Conservation (phyloP, 2,888 invertebrate genomes). For the Drosophila neotestacea region DNA sequence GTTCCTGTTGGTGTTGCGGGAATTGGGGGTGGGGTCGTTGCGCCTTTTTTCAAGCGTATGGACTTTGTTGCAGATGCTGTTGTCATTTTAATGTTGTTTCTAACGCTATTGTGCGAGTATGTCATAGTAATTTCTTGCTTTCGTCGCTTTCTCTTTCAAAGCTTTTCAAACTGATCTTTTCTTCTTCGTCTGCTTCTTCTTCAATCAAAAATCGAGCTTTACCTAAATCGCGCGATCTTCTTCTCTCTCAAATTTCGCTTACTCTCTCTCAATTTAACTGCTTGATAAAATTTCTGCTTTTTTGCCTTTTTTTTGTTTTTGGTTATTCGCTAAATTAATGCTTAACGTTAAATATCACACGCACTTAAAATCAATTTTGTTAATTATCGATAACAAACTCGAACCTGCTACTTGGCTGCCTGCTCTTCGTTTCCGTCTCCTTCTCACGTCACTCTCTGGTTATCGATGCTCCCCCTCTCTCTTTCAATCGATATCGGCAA, state of each 20-base stretch:
- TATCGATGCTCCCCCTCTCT: slow-evolving; percentile 40
- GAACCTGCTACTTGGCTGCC: slow-evolving; percentile 46
- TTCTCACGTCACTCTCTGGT: slow-evolving; percentile 25
- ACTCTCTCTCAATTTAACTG: slow-evolving; percentile 31
- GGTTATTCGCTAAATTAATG: slow-evolving; percentile 83
- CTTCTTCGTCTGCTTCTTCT: slow-evolving; percentile 5
- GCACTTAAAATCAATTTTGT: slow-evolving; percentile 84
- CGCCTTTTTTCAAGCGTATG: slow-evolving; percentile 80
- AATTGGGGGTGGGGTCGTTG: slow-evolving; percentile 52
- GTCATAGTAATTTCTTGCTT: slow-evolving; percentile 81
- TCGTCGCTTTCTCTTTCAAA: slow-evolving; percentile 54
- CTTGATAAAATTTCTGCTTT: slow-evolving; percentile 74
- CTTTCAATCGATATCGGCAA: slow-evolving; percentile 36
- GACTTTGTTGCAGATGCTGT: slow-evolving; percentile 82
- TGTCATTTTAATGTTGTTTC: slow-evolving; percentile 84
- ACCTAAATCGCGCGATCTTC: slow-evolving; percentile 45
- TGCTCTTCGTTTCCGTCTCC: slow-evolving; percentile 19
- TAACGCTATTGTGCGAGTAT: slow-evolving; percentile 85
- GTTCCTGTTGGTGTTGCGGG: slow-evolving; percentile 51
- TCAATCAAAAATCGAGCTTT: slow-evolving; percentile 34
- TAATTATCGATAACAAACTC: slow-evolving; percentile 55
- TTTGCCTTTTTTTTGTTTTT: slow-evolving; percentile 65
- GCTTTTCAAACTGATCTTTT: slow-evolving; percentile 29
- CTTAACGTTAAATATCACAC: slow-evolving; percentile 85
- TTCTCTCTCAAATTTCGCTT: slow-evolving; percentile 16